Evolutionary conservation across 1,140 invertebrate genomes (phyloP).

Genomic region (Berghia stephanieae): DNA sequence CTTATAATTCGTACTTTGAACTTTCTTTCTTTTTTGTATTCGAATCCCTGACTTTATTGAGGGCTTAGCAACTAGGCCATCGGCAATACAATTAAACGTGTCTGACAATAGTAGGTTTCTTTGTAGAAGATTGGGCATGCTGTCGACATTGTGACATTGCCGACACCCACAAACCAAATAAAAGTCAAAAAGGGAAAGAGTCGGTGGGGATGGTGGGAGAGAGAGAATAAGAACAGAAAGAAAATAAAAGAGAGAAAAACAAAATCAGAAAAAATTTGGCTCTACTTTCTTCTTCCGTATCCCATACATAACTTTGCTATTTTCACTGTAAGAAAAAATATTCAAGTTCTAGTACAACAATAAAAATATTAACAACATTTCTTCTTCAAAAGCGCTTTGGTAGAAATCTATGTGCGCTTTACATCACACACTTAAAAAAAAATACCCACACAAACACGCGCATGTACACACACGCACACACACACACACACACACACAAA

Average conservation of each 20-base stretch:
- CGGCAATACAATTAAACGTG: too few species aligned
- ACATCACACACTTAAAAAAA: not conserved
- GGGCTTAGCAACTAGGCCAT: too few species aligned
- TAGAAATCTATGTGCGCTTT: not conserved
- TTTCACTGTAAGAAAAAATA: not conserved
- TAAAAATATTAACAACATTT: not conserved
- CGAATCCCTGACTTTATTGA: too few species aligned
- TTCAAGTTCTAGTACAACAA: not conserved
- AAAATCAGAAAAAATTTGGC: not conserved
- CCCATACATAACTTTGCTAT: not conserved
- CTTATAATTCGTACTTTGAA: too few species aligned
- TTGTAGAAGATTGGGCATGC: too few species aligned
- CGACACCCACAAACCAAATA: too few species aligned
- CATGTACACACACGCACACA: not conserved
- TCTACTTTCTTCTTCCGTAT: not conserved
- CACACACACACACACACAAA: slow-evolving; percentile 17
- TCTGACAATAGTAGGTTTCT: too few species aligned
- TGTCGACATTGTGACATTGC: too few species aligned
- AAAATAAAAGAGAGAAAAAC: not conserved
- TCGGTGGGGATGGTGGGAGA: too few species aligned
- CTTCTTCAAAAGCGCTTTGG: not conserved
- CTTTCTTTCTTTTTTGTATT: too few species aligned
- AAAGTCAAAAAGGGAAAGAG: too few species aligned
- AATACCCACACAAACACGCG: not conserved
- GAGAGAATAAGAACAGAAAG: too few species aligned